Conservation (phyloP, 2,797 vertebrate genomes). For the Girardinus metallicus region DNA sequence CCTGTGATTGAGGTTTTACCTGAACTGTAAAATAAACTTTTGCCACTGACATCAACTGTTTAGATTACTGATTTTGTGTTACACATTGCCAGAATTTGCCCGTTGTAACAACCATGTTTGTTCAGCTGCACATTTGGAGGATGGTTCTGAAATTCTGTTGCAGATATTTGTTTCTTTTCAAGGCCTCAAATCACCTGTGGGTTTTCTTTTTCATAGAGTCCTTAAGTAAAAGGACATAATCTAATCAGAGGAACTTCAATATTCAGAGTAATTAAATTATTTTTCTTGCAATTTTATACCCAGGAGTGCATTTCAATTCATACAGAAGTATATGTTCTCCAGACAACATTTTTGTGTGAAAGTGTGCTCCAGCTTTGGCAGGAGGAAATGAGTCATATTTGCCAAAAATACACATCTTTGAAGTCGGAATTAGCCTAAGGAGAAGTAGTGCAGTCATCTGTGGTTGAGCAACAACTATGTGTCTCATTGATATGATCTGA, state of each 20-base stretch:
- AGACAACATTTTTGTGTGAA: conserved; percentile 32
- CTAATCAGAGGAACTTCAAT: background rate
- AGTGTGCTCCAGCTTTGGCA: conserved; percentile 21
- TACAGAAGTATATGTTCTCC: conserved; percentile 25
- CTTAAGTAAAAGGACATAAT: background rate
- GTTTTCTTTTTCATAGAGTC: background rate
- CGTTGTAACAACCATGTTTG: conserved; percentile 23
- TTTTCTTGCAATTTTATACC: background rate
- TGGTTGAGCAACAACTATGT: conserved; percentile 14
- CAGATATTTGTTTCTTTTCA: background rate
- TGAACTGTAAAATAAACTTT: too few relatives aligned
- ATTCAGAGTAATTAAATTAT: background rate
- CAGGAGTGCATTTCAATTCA: conserved; percentile 25
- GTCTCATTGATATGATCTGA: conserved; percentile 58
- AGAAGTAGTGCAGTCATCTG: conserved; percentile 36
- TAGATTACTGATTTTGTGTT: too few relatives aligned
- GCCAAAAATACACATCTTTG: conserved; percentile 63
- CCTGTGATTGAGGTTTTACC: too few relatives aligned
- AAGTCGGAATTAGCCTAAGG: conserved; percentile 54
- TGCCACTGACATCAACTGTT: too few relatives aligned
- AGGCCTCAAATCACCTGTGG: background rate
- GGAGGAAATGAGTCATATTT: conserved; percentile 60
- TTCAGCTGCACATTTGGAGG: conserved; percentile 6
- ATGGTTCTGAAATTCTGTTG: background rate
- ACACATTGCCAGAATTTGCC: too few relatives aligned